These are phyloP conservation scores for Mimumesa dahlbomi DNA, from an alignment of 2,888 invertebrate species.

Conservation along the genomic window DNA sequence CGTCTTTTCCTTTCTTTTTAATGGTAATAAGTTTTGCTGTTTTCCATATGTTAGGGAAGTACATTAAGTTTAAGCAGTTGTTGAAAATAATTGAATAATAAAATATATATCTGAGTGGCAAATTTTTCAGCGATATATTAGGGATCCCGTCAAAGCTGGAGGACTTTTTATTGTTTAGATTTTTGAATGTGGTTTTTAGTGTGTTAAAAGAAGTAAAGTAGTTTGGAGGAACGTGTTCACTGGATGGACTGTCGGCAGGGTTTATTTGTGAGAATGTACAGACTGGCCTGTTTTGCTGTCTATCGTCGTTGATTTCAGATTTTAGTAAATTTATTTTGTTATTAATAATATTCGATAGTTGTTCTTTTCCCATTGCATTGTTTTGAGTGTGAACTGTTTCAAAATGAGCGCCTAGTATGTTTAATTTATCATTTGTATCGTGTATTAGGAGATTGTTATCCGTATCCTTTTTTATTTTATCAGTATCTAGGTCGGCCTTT, in stretches of 20 bases:
- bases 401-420: no score
- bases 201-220: background rate
- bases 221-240: background rate
- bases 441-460: no score
- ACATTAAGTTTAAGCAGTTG: conserved; percentile 51
- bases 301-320: background rate
- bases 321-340: background rate
- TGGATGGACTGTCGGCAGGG: background rate
- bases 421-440: no score
- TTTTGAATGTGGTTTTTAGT: conserved; percentile 5
- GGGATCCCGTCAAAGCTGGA: conserved; percentile 7
- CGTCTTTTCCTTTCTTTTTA: conserved; percentile 30
- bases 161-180: conserved; percentile 26
- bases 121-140: conserved; percentile 17
- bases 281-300: background rate
- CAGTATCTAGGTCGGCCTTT: no score
- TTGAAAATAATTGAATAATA: conserved; percentile 25
- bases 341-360: background rate
- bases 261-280: background rate
- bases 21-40: conserved; percentile 32
- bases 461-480: no score
- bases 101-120: background rate
- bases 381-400: background rate
- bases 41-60: conserved; percentile 47
- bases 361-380: background rate